Conservation (phyloP, 2,888 invertebrate species). For the Drosophila putrida region DNA sequence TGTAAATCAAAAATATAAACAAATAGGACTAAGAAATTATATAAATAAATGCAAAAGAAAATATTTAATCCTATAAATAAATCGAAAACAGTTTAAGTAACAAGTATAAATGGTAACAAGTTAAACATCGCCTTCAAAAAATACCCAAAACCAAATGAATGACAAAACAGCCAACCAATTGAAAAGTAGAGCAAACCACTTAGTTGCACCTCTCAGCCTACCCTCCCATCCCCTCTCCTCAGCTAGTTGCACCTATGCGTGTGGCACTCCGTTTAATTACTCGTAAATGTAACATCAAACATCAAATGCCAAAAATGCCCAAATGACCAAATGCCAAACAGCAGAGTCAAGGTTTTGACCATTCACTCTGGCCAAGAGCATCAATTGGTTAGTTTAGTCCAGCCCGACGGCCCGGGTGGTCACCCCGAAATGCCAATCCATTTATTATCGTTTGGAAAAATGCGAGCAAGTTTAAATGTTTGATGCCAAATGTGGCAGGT, state of each 20-base stretch:
- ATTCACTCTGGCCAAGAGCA: conserved; percentile 21
- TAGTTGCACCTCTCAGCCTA: conserved; percentile 23
- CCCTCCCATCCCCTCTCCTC: not conserved
- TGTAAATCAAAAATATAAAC: too few species aligned
- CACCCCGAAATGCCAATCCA: conserved; percentile 62
- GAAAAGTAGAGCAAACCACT: conserved; percentile 57
- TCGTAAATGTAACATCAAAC: conserved; percentile 50
- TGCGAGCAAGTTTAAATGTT: conserved; percentile 68
- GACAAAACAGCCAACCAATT: conserved; percentile 28
- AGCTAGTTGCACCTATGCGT: conserved; percentile 13
- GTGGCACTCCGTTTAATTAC: conserved; percentile 61
- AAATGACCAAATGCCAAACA: conserved; percentile 38
- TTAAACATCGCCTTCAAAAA: not conserved
- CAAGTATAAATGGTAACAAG: not conserved
- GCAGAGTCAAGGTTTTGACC: conserved; percentile 28
- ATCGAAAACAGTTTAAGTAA: not conserved
- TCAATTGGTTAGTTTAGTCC: conserved; percentile 7
- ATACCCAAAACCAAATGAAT: conserved; percentile 7
- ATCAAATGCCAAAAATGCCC: conserved; percentile 10
- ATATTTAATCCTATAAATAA: not conserved
- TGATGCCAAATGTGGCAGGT: conserved; percentile 63
- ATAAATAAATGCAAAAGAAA: not conserved
- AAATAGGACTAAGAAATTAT: not conserved
- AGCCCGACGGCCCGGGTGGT: conserved; percentile 10
- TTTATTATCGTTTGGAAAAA: conserved; percentile 46